Evolutionary conservation across 2,113 vertebrate genomes (phyloP).

Genomic region (Pongo pygmaeus): DNA sequence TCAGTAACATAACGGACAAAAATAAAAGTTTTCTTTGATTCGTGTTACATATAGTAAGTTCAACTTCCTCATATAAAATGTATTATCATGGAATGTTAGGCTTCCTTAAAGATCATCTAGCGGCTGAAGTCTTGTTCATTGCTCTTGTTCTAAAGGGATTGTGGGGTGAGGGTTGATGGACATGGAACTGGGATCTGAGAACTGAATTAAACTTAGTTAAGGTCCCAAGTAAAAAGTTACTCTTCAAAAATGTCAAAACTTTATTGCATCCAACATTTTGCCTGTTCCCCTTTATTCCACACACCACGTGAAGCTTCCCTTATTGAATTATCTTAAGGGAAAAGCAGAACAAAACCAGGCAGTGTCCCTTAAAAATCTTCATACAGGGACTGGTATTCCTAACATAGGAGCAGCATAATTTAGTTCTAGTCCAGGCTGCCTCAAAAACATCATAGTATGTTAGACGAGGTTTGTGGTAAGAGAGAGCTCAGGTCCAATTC

Average conservation of each 20-base stretch:
- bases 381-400: accelerated
- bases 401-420: background rate
- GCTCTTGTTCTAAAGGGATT: background rate
- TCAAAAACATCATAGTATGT: background rate
- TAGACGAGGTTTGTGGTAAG: accelerated
- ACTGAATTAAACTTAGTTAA: background rate
- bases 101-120: background rate
- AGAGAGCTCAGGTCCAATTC: background rate
- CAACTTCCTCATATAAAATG: background rate
- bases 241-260: background rate
- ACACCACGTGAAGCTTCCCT: background rate
- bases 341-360: background rate
- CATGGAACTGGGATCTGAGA: background rate
- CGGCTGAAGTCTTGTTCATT: accelerated
- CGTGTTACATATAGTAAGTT: background rate
- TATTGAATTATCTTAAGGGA: background rate
- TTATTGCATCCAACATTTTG: background rate
- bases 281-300: background rate
- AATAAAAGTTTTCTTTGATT: background rate
- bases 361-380: background rate
- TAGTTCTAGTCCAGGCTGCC: too few species aligned
- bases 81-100: background rate
- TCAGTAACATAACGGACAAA: background rate
- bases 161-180: too few species aligned
- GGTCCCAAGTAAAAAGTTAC: background rate